Evolutionary conservation across 2,113 vertebrate genomes (phyloP).

Genomic region (Aegotheles bennettii): DNA sequence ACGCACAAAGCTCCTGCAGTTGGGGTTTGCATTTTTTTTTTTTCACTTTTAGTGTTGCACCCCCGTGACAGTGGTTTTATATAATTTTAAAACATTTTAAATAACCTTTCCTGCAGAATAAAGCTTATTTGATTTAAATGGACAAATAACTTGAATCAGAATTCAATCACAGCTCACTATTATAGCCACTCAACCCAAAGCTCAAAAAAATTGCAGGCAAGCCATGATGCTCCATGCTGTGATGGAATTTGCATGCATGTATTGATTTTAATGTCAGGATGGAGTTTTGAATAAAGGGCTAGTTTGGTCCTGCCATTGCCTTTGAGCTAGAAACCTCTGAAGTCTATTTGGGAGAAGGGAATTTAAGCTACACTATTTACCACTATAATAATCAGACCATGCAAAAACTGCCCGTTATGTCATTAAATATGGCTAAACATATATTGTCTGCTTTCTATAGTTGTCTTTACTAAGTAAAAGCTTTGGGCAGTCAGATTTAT

Average conservation of each 20-base stretch:
- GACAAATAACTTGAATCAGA: neutral
- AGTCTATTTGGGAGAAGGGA: neutral
- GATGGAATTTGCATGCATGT: neutral
- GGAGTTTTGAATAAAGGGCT: neutral
- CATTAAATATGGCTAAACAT: neutral
- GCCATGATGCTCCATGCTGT: neutral
- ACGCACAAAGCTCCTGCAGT: neutral
- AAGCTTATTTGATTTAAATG: neutral
- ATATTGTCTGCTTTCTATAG: neutral
- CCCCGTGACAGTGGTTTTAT: neutral
- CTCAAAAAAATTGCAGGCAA: accelerated
- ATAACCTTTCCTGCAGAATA: neutral
- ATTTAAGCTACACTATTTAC: neutral
- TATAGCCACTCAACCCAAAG: neutral
- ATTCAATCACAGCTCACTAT: neutral
- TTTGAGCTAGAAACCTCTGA: neutral
- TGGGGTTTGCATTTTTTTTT: neutral
- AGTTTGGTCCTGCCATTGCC: neutral
- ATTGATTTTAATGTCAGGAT: neutral
- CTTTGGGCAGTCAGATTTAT: neutral
- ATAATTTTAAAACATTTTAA: neutral
- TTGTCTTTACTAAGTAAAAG: neutral
- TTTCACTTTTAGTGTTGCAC: neutral
- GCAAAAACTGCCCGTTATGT: neutral
- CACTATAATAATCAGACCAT: neutral